Evolutionary conservation across 2,113 vertebrate genomes (phyloP).

Genomic region (Jaculus jaculus): DNA sequence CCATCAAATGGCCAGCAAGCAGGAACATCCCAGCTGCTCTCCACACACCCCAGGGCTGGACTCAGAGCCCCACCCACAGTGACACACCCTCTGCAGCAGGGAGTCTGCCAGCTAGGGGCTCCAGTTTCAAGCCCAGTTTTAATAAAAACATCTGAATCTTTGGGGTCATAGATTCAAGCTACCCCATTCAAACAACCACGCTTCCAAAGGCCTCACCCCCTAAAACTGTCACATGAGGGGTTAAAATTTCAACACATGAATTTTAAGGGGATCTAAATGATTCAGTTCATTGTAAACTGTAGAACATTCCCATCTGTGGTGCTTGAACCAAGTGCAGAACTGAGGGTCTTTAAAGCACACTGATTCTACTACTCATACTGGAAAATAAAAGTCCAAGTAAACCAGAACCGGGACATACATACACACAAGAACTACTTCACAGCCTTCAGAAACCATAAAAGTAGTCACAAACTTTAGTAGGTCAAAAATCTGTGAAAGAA

Average conservation of each 20-base stretch:
- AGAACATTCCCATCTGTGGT: neutral
- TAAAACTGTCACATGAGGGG: neutral
- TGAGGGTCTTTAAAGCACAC: neutral
- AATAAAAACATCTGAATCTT: too few relatives aligned
- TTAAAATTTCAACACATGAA: neutral
- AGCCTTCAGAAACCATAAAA: neutral
- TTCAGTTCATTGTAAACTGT: neutral
- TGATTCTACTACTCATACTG: neutral
- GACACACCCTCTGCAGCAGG: too few relatives aligned
- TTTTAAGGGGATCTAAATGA: neutral
- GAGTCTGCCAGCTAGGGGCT: too few relatives aligned
- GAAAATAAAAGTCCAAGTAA: neutral
- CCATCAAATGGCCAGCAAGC: too few relatives aligned
- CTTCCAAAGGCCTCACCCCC: neutral
- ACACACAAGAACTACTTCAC: neutral
- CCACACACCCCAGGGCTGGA: too few relatives aligned
- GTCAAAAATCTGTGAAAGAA: slow-evolving; percentile 14
- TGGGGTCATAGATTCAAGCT: too few relatives aligned
- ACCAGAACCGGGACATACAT: neutral
- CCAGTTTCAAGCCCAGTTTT: too few relatives aligned
- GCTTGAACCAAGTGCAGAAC: neutral
- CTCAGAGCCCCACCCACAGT: too few relatives aligned
- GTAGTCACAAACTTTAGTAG: neutral
- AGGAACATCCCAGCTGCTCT: too few relatives aligned
- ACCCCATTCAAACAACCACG: too few relatives aligned